Percentiles rank a stretch among this genome's conserved stretches.
phyloP scores from a whole-genome alignment of 1,140 invertebrate species.

The Meloidogyne floridensis region DNA sequence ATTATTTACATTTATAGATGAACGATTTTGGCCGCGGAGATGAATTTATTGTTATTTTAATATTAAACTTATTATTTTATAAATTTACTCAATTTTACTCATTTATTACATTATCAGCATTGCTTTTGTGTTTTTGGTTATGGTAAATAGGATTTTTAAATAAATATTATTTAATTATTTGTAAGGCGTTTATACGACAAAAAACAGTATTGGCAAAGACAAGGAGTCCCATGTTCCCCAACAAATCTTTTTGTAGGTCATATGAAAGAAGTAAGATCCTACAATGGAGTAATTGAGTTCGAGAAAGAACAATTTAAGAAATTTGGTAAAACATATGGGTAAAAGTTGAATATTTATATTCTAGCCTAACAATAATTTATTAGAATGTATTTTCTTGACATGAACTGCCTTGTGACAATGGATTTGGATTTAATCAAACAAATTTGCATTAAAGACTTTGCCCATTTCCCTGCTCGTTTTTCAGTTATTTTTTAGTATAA shows the following conservation, averaged over 20 bases:
- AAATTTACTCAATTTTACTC: background rate
- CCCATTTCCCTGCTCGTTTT: conserved; percentile 32
- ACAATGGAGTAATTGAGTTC: background rate
- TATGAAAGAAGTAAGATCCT: background rate
- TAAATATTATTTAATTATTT: background rate
- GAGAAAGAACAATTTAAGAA: conserved; percentile 15
- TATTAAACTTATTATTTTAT: background rate
- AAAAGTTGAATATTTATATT: background rate
- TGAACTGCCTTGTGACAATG: conserved; percentile 26
- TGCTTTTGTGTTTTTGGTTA: background rate
- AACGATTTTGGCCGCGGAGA: background rate
- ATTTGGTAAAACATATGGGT: conserved; percentile 29
- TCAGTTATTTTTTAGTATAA: background rate
- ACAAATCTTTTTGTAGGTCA: conserved; percentile 22
- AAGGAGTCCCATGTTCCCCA: conserved; percentile 14
- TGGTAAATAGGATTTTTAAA: background rate
- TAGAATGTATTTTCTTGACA: conserved; percentile 21
- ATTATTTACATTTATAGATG: background rate
- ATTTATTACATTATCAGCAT: background rate
- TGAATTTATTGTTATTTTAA: background rate
- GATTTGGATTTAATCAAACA: conserved; percentile 29
- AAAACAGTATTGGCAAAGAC: conserved; percentile 20
- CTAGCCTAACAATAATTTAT: background rate
- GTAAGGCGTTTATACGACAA: background rate
- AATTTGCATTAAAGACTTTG: conserved; percentile 36